phyloP scores from a whole-genome alignment of 2,113 vertebrate species.

The Tyto alba region DNA sequence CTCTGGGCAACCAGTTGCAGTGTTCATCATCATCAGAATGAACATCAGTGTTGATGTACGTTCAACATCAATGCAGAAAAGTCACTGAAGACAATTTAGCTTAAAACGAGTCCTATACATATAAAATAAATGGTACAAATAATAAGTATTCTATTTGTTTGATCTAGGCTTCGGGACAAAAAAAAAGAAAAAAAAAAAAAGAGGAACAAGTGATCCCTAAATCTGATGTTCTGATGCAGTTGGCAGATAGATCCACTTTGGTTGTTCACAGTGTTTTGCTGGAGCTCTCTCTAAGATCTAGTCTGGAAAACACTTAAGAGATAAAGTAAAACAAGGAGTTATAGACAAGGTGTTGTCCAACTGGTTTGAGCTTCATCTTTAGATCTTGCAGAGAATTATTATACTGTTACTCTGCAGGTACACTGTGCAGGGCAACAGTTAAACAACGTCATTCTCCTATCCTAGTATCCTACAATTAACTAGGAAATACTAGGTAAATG shows the following conservation, averaged over 20 bases:
- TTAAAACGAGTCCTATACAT: not conserved
- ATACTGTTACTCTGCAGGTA: not conserved
- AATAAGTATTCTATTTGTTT: not conserved
- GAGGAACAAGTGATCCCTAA: not conserved
- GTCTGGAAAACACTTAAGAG: not conserved
- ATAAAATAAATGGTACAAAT: not conserved
- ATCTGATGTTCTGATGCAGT: not conserved
- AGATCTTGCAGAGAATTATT: not conserved
- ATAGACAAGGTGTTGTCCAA: not conserved
- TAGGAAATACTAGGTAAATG: not conserved
- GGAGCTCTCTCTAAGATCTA: not conserved
- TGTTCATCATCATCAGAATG: too few species aligned
- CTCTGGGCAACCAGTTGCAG: too few species aligned
- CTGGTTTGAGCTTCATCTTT: not conserved
- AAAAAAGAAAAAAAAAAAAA: not conserved
- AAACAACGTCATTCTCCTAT: not conserved
- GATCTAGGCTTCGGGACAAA: not conserved
- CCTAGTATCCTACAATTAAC: not conserved
- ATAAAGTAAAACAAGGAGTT: not conserved
- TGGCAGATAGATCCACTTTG: not conserved
- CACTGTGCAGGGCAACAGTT: not conserved
- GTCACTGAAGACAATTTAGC: not conserved
- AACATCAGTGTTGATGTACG: too few species aligned
- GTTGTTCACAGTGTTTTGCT: not conserved
- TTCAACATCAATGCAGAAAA: not conserved